Evolutionary conservation across 2,113 vertebrate genomes (phyloP).

Genomic region (Prionailurus bengalensis): DNA sequence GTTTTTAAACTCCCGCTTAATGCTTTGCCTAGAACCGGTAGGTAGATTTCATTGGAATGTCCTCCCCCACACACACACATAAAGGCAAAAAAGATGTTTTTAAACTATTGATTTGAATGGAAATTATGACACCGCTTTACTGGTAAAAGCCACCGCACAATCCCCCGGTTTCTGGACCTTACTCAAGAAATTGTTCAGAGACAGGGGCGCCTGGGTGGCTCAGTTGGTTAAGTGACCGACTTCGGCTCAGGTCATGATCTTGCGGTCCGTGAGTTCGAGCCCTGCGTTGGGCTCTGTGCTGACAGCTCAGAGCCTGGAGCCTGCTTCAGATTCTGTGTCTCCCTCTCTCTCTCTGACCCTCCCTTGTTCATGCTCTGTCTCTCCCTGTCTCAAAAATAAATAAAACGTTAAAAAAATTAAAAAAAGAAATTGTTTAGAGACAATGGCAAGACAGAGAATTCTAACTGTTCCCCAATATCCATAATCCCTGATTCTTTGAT

Average conservation of each 20-base stretch:
- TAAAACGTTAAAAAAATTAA: background rate
- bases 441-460: background rate
- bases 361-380: too few species aligned
- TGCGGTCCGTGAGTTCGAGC: too few species aligned
- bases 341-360: too few species aligned
- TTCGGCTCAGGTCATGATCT: too few species aligned
- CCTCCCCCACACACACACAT: too few species aligned
- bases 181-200: background rate
- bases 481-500: background rate
- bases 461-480: background rate
- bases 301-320: too few species aligned
- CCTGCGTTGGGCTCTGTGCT: rapidly evolving
- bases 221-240: too few species aligned
- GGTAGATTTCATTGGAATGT: background rate
- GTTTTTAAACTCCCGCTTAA: background rate
- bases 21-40: background rate
- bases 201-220: background rate
- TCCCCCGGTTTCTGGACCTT: background rate
- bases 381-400: too few species aligned
- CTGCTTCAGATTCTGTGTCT: too few species aligned
- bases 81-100: background rate
- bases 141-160: background rate
- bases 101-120: background rate
- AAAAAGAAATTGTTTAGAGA: slow-evolving; percentile 5
- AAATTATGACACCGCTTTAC: background rate